Evolutionary conservation across 2,888 invertebrate genomes (phyloP), one percentile per base, ranked within the genome.

Genomic region (Ichneumoninae sp.): DNA sequence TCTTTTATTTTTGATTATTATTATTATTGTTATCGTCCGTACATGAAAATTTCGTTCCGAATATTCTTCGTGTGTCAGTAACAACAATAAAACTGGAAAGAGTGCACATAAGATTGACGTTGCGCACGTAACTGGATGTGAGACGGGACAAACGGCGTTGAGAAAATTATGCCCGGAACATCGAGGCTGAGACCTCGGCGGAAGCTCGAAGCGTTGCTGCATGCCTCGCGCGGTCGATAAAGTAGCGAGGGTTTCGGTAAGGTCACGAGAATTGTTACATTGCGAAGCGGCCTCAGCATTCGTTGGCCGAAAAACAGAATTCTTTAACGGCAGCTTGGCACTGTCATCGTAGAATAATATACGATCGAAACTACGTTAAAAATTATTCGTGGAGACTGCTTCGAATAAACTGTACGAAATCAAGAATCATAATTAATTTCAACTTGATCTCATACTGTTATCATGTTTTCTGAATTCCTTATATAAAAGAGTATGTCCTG

Each of bases 11-110:
- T 10, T 40, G 7, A 40, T 40, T 40, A 30, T 60, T 60, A 78
- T 68, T 8, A 40, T 40, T 40, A 40, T 40, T 40, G 16, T 60
- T 60, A 78, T 68, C 33, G 60, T 62, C 81, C 77, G 78, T 86
- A 87, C 88, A 83, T 80, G 84, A 86, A 86, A 89, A 86, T 88
- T 90, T 87, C 62, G 86, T 82, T 88, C 85, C 75, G 87, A 87
- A 87, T 86, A 86, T 26, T 52, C 80, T 88, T 87, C 87, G 87
- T 87, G 87, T 89, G 86, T 89, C 87, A 87, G 88, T 87, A 88
- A 89, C 87, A 90, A 91, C 87, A 90, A 89, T 90, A 90, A 89
- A 90, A 88, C 86, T 86, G 86, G 87, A 89, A 86, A 88, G 86
- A 84, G 86, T 86, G 86, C 83, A 84, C 78, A 85, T 86, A 60